Evolutionary conservation across 2,113 vertebrate genomes (phyloP).

Genomic region (Ictalurus punctatus): DNA sequence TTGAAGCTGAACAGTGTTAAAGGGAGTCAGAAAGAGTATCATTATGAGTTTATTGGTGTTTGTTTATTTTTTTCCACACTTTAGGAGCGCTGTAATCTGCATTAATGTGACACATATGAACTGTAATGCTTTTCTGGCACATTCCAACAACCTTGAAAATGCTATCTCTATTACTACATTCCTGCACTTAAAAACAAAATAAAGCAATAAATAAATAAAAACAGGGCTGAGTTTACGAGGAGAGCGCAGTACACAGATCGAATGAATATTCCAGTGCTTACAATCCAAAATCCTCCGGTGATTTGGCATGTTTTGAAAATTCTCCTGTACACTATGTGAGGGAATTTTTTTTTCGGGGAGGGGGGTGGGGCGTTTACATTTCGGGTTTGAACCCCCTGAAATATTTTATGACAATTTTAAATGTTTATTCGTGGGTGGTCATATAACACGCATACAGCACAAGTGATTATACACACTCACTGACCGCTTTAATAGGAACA

Average conservation of each 20-base stretch:
- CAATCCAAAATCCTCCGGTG: background rate
- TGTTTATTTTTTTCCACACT: constrained; percentile 54
- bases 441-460: background rate
- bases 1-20: constrained; percentile 53
- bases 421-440: background rate
- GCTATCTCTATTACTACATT: constrained; percentile 55
- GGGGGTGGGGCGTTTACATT: background rate
- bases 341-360: background rate
- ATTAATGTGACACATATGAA: constrained; percentile 67
- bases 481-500: background rate
- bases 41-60: constrained; percentile 63
- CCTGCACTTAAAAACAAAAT: background rate
- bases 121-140: constrained; percentile 36
- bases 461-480: background rate
- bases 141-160: constrained; percentile 56
- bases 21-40: constrained; percentile 50
- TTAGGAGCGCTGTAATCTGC: constrained; percentile 60
- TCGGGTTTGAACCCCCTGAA: background rate
- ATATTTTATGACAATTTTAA: background rate
- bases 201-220: background rate
- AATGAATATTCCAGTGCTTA: background rate
- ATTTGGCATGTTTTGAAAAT: background rate
- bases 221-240: background rate
- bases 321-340: background rate
- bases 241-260: background rate